Percentiles rank a stretch among this genome's conserved stretches.
Conservation (phyloP, 2,888 invertebrate genomes). For the Troides oblongomaculatus region DNA sequence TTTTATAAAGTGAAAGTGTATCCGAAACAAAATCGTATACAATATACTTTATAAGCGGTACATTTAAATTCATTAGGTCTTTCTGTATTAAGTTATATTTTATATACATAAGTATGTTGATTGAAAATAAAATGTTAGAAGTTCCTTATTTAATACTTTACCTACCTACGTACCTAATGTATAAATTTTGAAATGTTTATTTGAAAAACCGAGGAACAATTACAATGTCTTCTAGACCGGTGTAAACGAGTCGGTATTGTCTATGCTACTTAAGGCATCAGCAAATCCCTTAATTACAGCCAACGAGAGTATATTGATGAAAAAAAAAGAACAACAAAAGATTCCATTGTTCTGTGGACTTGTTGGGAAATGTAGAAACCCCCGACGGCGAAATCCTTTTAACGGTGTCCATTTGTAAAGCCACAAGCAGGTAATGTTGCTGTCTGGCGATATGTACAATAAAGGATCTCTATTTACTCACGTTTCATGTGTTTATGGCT, state of each 20-base stretch:
- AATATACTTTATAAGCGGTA: no score
- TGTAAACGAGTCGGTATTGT: not conserved
- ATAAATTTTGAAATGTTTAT: not conserved
- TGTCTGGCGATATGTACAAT: slow-evolving; percentile 32
- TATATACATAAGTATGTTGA: no score
- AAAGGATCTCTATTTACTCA: slow-evolving; percentile 25
- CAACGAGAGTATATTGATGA: slow-evolving; percentile 10
- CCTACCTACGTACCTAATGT: no score
- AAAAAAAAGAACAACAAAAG: slow-evolving; percentile 25
- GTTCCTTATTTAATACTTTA: no score
- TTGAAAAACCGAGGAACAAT: not conserved
- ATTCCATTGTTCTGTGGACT: slow-evolving; percentile 33
- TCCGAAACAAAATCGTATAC: no score
- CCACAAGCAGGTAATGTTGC: slow-evolving; percentile 43
- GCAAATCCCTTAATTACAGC: slow-evolving; percentile 12
- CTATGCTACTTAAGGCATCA: slow-evolving; percentile 6
- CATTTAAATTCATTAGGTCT: no score
- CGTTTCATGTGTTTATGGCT: slow-evolving; percentile 15
- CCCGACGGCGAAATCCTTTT: slow-evolving; percentile 47
- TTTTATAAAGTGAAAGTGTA: no score
- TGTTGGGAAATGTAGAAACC: slow-evolving; percentile 38
- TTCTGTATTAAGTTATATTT: no score
- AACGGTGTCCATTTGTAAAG: slow-evolving; percentile 46
- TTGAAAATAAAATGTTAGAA: no score
- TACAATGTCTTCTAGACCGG: not conserved